Conservation (phyloP, 2,113 vertebrate genomes). For the Siphamia tubifer region DNA sequence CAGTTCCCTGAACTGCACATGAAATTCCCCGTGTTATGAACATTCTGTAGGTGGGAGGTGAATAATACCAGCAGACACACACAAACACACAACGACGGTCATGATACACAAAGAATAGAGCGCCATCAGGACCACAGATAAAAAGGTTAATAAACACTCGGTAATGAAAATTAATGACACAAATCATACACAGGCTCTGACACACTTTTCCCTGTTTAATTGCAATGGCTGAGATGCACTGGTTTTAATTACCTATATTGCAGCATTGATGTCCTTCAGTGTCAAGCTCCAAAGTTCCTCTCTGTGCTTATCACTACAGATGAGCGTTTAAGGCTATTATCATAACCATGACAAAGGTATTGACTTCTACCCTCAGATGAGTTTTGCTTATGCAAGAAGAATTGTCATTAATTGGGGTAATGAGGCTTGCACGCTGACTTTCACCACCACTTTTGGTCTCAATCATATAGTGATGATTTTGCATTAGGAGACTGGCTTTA, state of each 20-base stretch:
- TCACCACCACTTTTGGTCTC: constrained; percentile 61
- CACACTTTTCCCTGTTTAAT: constrained; percentile 72
- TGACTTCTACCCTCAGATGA: constrained; percentile 67
- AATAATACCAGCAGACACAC: constrained; percentile 10
- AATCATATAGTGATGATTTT: constrained; percentile 69
- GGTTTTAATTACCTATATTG: constrained; percentile 66
- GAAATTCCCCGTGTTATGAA: constrained; percentile 58
- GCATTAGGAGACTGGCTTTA: constrained; percentile 49
- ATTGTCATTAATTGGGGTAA: constrained; percentile 75
- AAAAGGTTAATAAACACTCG: constrained; percentile 72
- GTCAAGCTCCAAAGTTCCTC: constrained; percentile 58
- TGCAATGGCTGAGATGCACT: constrained; percentile 51
- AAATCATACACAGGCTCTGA: constrained; percentile 67
- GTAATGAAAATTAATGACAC: constrained; percentile 76
- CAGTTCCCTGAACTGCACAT: constrained; percentile 53
- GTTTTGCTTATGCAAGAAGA: constrained; percentile 75
- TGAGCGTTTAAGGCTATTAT: constrained; percentile 65
- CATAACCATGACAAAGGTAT: constrained; percentile 72
- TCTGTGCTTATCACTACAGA: constrained; percentile 48
- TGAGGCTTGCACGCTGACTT: constrained; percentile 69
- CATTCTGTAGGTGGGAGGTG: constrained; percentile 42
- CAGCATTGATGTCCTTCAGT: constrained; percentile 70
- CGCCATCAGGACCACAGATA: constrained; percentile 42
- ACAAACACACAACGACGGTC: not conserved
- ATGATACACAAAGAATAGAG: constrained; percentile 6